These are phyloP conservation scores for Rhinoraja longicauda DNA, from an alignment of 2,797 vertebrate species.

Conservation along the genomic window DNA sequence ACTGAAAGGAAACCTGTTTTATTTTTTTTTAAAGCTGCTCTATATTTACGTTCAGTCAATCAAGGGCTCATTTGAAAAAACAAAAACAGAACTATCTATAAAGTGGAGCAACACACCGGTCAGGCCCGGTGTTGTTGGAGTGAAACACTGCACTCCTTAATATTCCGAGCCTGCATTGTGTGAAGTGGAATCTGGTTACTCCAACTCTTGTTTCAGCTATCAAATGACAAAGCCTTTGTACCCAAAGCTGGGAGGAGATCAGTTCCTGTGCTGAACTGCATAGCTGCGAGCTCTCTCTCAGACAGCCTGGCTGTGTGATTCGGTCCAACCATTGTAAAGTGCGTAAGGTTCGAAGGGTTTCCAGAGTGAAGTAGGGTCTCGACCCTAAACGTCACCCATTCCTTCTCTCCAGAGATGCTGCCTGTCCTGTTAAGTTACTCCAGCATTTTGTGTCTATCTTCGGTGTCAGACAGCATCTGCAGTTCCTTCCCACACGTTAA, in stretches of 20 bases:
- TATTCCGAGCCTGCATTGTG: background rate
- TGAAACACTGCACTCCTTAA: background rate
- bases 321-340: background rate
- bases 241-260: too few species aligned
- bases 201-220: background rate
- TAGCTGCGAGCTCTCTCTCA: background rate
- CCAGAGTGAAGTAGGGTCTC: too few species aligned
- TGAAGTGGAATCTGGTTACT: background rate
- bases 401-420: too few species aligned
- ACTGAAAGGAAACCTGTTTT: conserved; percentile 77
- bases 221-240: background rate
- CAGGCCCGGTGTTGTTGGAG: too few species aligned
- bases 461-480: too few species aligned
- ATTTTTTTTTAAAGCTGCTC: conserved; percentile 53
- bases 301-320: background rate
- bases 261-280: background rate
- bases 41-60: background rate
- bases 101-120: background rate
- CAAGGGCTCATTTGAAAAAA: background rate
- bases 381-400: too few species aligned
- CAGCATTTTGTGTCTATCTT: too few species aligned
- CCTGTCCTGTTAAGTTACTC: too few species aligned
- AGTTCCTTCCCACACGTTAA: background rate
- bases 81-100: background rate
- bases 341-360: too few species aligned